Conservation (phyloP, 2,113 vertebrate genomes). For the Aspiorhynchus laticeps region DNA sequence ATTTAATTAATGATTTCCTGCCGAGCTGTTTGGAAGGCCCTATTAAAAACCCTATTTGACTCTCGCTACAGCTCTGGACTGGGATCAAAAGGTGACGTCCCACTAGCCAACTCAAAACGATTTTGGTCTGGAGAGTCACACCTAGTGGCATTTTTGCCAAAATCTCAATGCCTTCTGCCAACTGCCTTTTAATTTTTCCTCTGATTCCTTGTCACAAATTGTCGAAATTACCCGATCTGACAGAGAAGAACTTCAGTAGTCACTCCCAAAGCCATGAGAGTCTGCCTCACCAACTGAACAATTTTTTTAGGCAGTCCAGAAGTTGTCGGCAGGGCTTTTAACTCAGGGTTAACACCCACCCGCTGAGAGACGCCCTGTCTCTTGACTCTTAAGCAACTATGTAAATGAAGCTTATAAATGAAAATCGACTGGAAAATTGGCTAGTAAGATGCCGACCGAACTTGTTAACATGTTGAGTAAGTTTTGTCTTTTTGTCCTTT, state of each 20-base stretch:
- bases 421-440: neutral
- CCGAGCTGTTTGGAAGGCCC: neutral
- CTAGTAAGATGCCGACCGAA: neutral
- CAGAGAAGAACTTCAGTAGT: neutral
- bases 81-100: neutral
- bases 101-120: neutral
- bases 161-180: neutral
- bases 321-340: neutral
- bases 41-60: neutral
- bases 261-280: neutral
- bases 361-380: neutral
- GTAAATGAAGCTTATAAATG: neutral
- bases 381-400: neutral
- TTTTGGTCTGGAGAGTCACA: neutral
- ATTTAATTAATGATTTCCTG: constrained; percentile 18
- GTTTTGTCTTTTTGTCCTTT: neutral
- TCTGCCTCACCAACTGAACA: neutral
- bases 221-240: neutral
- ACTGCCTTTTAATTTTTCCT: neutral
- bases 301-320: neutral
- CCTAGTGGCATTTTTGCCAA: no score
- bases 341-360: neutral
- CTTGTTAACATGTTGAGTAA: neutral
- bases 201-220: neutral
- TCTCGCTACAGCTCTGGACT: neutral